phyloP scores from a whole-genome alignment of 2,113 vertebrate species.

The Chaetura pelagica region DNA sequence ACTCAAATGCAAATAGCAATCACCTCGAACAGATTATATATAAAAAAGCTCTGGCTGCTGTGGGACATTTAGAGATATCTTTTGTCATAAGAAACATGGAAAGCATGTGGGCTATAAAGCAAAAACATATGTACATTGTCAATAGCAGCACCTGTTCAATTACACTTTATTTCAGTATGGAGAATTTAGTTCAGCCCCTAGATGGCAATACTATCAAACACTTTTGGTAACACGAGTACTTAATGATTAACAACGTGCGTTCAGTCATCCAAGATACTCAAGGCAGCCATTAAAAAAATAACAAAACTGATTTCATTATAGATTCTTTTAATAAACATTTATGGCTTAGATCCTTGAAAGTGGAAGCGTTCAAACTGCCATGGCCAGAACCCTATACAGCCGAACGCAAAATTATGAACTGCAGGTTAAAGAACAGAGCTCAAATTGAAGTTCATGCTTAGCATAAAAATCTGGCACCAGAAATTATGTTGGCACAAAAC shows the following conservation, averaged over 20 bases:
- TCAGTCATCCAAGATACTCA: constrained; percentile 82
- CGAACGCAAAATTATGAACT: constrained; percentile 65
- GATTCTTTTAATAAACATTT: constrained; percentile 90
- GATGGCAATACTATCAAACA: constrained; percentile 92
- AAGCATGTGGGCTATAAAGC: constrained; percentile 87
- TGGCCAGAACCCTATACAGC: constrained; percentile 49
- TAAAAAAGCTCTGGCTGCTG: constrained; percentile 74
- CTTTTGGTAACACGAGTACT: constrained; percentile 79
- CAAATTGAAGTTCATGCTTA: constrained; percentile 48
- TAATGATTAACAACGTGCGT: constrained; percentile 83
- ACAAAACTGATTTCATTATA: constrained; percentile 91
- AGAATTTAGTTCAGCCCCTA: constrained; percentile 86
- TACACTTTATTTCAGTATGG: constrained; percentile 83
- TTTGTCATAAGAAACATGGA: constrained; percentile 86
- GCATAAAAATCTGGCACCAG: constrained; percentile 64
- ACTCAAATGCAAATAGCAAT: constrained; percentile 80
- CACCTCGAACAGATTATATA: constrained; percentile 81
- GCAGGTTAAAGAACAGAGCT: constrained; percentile 60
- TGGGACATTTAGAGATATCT: constrained; percentile 79
- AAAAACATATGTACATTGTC: constrained; percentile 91
- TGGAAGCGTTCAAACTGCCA: constrained; percentile 76
- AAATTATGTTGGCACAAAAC: constrained; percentile 59
- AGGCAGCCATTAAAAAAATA: constrained; percentile 88
- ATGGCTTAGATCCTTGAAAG: constrained; percentile 83
- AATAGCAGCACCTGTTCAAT: constrained; percentile 89